These are phyloP conservation scores for Portevinia maculata DNA, from an alignment of 2,888 invertebrate genomes.

Conservation along the genomic window DNA sequence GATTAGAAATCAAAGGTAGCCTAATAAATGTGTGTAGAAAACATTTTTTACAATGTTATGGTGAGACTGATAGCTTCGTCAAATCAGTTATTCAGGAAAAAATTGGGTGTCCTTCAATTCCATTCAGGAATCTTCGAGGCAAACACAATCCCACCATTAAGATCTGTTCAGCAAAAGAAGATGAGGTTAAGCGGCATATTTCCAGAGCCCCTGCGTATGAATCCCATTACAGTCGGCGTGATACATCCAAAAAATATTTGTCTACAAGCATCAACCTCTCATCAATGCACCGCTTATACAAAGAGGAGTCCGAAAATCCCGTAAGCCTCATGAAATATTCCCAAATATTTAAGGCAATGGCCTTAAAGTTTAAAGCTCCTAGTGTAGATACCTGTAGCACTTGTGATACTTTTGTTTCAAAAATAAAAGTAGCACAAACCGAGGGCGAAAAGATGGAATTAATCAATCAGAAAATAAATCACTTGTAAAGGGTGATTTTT, in stretches of 20 bases:
- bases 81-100: constrained; percentile 41
- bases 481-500: too few species aligned
- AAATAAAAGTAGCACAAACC: too few species aligned
- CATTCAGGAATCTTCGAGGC: constrained; percentile 26
- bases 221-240: constrained; percentile 11
- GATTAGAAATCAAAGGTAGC: too few species aligned
- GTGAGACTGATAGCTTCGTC: constrained; percentile 54
- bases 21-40: background rate
- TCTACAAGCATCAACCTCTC: constrained; percentile 36
- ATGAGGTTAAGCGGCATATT: constrained; percentile 14
- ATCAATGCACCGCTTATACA: background rate
- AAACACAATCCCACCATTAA: constrained; percentile 26
- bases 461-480: too few species aligned
- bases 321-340: too few species aligned
- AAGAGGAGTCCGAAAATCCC: too few species aligned
- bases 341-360: too few species aligned
- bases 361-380: too few species aligned
- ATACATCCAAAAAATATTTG: constrained; percentile 41
- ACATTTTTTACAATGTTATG: constrained; percentile 53
- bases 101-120: constrained; percentile 23
- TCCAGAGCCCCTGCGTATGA: constrained; percentile 47
- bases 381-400: too few species aligned
- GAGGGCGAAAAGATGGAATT: too few species aligned
- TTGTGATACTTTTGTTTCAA: too few species aligned
- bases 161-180: background rate